Base-by-base conservation (phyloP, 1,140 invertebrate genomes). In the Dreissena rostriformis region DNA sequence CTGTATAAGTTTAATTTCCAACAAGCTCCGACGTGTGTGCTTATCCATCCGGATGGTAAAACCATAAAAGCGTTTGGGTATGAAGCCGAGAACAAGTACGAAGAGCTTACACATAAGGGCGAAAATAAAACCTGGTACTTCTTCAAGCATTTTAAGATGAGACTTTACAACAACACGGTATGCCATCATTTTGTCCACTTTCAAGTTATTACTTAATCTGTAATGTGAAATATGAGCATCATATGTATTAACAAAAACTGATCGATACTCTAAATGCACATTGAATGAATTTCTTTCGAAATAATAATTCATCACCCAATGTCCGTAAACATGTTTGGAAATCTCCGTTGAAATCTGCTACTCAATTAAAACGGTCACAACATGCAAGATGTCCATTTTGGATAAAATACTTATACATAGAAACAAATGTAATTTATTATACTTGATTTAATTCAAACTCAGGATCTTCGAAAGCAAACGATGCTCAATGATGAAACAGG, bases 51-150 rank as follows among this genome's bases (percentile, higher is more conserved):
- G 10, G 73, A 75, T 28, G 73, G 73, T 4, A 55, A 75, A 55
- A 75, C 73, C 5, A n/a, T 63, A 24, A 19, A 63, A 61, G 73
- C 73, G 19, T 75, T 75, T 75, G 73, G 73, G 63, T 75, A 75
- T 28, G 73, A 75, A 6, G 73, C 73, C 0, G 73, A 75, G 39
- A 39, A 57, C 15, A 22, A 19, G 63, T 75, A 75, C 53, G 53
- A 19, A 12, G 51, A 75, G n/a, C 24, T 61, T 15, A 14, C 73
- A 26, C 22, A 57, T 8, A 24, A 6, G 15, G 70, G 39, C 22
- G 39, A 49, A 14, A 29, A 72, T 51, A 51, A n/a, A 19, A 7
- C 49, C 70, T 39, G 39, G 39, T 72, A 52, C 29, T 72, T n/a
- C 39, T 72, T 52, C 70, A 52, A 29, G 14, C 65, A 24, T 67